phyloP scores from a whole-genome alignment of 2,888 invertebrate genomes.

The Idaea biselata region DNA sequence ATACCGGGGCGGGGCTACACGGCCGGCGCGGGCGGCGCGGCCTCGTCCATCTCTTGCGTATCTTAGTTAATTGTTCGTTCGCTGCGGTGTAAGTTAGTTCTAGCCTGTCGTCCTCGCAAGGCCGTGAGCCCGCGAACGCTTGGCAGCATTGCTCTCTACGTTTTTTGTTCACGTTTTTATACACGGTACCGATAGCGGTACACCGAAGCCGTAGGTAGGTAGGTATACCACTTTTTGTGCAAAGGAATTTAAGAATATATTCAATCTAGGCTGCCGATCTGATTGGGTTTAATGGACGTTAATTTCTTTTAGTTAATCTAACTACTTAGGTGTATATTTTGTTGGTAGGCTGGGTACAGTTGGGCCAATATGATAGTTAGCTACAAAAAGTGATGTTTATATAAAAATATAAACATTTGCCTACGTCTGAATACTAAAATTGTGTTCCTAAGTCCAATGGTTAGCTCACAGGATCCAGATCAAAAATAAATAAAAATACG shows the following conservation, averaged over 20 bases:
- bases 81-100: constrained; percentile 43
- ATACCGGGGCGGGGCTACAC: too few species aligned
- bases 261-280: background rate
- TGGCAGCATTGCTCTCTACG: constrained; percentile 13
- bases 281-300: background rate
- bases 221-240: constrained; percentile 28
- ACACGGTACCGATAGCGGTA: constrained; percentile 40
- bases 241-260: background rate
- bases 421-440: too few species aligned
- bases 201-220: background rate
- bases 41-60: too few species aligned
- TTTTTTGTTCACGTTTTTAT: constrained; percentile 33
- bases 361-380: too few species aligned
- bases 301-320: background rate
- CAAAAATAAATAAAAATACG: too few species aligned
- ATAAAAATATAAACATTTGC: too few species aligned
- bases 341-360: too few species aligned
- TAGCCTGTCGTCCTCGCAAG: constrained; percentile 57
- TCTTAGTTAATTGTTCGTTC: background rate
- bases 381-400: too few species aligned
- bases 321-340: background rate
- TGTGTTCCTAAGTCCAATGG: too few species aligned
- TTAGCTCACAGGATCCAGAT: too few species aligned
- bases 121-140: constrained; percentile 47
- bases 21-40: too few species aligned